Percentiles rank a stretch among this genome's conserved stretches.
Evolutionary conservation across 2,888 invertebrate species (phyloP).

Genomic region (Plebejus argus): DNA sequence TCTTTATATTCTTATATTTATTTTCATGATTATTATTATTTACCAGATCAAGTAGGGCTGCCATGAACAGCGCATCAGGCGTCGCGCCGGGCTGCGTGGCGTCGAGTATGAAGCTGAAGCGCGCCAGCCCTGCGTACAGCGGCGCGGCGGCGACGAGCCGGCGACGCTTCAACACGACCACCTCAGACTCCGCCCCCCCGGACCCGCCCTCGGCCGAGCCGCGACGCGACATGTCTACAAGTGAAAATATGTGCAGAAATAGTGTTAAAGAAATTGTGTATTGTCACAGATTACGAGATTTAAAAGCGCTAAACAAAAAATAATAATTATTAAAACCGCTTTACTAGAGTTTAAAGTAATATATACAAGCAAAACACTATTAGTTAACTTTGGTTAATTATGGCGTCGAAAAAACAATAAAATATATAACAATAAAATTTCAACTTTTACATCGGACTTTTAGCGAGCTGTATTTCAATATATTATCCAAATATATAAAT

Average conservation of each 20-base stretch:
- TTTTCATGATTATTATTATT: constrained; percentile 45
- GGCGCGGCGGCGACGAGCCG: constrained; percentile 89
- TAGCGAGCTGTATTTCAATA: no score
- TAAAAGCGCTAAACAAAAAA: no score
- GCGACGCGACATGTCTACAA: constrained; percentile 82
- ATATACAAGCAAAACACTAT: no score
- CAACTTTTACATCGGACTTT: no score
- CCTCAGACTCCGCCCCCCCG: constrained; percentile 88
- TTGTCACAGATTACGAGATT: no score
- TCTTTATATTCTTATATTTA: no score
- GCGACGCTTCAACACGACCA: constrained; percentile 92
- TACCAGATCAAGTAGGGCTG: constrained; percentile 96
- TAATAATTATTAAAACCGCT: no score
- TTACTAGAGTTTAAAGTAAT: no score
- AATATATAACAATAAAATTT: no score
- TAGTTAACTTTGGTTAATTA: no score
- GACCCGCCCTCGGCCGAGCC: constrained; percentile 91
- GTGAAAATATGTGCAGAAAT: not conserved
- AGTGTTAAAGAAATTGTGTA: not conserved
- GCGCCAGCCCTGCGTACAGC: constrained; percentile 92
- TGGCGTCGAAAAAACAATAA: no score
- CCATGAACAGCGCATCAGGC: constrained; percentile 97
- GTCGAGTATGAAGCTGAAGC: constrained; percentile 96
- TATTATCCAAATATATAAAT: no score
- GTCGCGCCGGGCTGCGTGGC: constrained; percentile 97